Evolutionary conservation across 2,888 invertebrate genomes (phyloP).

Genomic region (Dynastes grantii): DNA sequence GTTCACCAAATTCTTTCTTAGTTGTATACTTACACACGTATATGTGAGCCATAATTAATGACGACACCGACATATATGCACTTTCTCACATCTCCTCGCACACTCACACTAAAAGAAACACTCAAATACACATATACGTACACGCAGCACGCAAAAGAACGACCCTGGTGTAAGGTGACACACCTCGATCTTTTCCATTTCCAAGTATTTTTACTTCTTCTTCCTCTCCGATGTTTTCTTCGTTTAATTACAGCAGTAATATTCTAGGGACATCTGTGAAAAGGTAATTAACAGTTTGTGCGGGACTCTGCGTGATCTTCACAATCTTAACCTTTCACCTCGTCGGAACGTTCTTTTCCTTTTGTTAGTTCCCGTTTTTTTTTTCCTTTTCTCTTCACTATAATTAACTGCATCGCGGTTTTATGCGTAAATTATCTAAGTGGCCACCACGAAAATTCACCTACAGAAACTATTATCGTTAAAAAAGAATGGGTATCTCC

Average conservation of each 20-base stretch:
- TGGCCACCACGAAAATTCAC: constrained; percentile 36
- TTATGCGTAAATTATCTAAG: constrained; percentile 44
- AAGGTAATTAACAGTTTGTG: constrained; percentile 55
- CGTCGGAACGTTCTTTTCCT: constrained; percentile 41
- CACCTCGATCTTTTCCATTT: constrained; percentile 47
- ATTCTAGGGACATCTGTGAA: constrained; percentile 54
- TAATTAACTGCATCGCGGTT: constrained; percentile 47
- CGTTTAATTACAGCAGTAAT: constrained; percentile 55
- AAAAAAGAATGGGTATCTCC: too few species aligned
- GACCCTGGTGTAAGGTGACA: constrained; percentile 39
- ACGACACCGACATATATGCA: constrained; percentile 44
- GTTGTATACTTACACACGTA: constrained; percentile 38
- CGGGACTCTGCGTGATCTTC: constrained; percentile 55
- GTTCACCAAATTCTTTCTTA: constrained; percentile 49
- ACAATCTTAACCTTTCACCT: constrained; percentile 56
- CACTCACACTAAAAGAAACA: constrained; percentile 39
- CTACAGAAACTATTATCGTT: not conserved
- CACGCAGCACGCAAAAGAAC: constrained; percentile 20
- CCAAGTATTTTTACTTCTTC: constrained; percentile 47
- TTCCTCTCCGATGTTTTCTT: constrained; percentile 47
- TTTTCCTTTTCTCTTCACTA: constrained; percentile 30
- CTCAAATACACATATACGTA: constrained; percentile 29
- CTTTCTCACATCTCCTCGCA: constrained; percentile 45
- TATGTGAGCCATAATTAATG: constrained; percentile 47
- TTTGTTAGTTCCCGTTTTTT: constrained; percentile 39